phyloP scores from a whole-genome alignment of 37 sponge, comb jelly and placozoan genomes.

The Tethya wilhelma region DNA sequence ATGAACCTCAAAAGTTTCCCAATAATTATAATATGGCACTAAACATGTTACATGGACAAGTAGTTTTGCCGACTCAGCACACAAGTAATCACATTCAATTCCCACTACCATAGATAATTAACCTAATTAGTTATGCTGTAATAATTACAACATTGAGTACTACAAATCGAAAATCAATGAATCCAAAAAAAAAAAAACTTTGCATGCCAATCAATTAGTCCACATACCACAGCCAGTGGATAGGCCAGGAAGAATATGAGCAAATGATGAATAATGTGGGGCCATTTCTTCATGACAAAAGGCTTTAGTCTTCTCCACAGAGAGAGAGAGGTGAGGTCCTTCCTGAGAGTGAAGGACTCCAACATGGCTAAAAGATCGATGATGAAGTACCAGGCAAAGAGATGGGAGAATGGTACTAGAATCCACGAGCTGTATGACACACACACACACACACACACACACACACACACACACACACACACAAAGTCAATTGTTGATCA shows the following conservation, averaged over 20 bases:
- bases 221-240: slow-evolving; percentile 25
- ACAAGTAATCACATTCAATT: not conserved
- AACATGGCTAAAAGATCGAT: slow-evolving; percentile 58
- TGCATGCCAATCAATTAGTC: not conserved
- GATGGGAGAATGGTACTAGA: slow-evolving; percentile 36
- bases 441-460: too few relatives aligned
- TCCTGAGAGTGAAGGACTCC: slow-evolving; percentile 22
- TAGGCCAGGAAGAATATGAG: slow-evolving; percentile 35
- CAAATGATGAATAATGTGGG: slow-evolving; percentile 25
- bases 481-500: too few relatives aligned
- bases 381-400: slow-evolving; percentile 50
- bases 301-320: not conserved
- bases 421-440: slow-evolving; percentile 42
- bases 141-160: not conserved
- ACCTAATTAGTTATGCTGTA: too few relatives aligned
- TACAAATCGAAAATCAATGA: not conserved
- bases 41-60: not conserved
- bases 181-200: not conserved
- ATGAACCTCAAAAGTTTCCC: too few relatives aligned
- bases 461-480: too few relatives aligned
- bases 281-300: slow-evolving; percentile 5
- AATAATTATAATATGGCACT: not conserved
- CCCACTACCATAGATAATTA: not conserved
- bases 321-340: not conserved
- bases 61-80: not conserved